phyloP scores from a whole-genome alignment of 1,140 invertebrate genomes.

The Periplaneta americana region DNA sequence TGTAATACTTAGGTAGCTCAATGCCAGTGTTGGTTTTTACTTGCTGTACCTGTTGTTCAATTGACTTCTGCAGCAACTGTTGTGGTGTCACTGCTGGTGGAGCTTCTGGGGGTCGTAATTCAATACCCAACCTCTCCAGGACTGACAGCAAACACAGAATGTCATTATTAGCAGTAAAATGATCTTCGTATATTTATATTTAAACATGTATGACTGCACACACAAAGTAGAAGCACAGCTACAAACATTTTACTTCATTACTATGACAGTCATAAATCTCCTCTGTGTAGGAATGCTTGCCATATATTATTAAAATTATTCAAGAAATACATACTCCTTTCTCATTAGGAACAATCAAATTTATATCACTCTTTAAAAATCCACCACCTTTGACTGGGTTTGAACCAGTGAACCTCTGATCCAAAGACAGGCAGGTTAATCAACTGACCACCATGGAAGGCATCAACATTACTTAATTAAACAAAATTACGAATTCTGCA shows the following conservation, averaged over 20 bases:
- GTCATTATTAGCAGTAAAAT: background rate
- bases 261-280: no score
- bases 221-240: no score
- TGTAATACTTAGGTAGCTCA: constrained; percentile 55
- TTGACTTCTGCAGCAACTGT: constrained; percentile 10
- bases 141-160: constrained; percentile 5
- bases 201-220: background rate
- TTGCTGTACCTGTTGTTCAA: constrained; percentile 10
- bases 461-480: no score
- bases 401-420: no score
- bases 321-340: background rate
- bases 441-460: no score
- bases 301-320: no score
- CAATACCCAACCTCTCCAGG: constrained; percentile 12
- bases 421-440: no score
- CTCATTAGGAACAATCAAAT: background rate
- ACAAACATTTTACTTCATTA: no score
- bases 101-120: background rate
- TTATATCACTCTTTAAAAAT: background rate
- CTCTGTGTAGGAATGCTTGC: no score
- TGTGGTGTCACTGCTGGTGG: constrained; percentile 12
- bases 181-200: background rate
- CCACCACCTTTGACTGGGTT: no score
- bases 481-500: no score
- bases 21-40: constrained; percentile 14